These are phyloP conservation scores for Chymomyza caudatula DNA, from an alignment of 2,888 invertebrate genomes.

Conservation along the genomic window DNA sequence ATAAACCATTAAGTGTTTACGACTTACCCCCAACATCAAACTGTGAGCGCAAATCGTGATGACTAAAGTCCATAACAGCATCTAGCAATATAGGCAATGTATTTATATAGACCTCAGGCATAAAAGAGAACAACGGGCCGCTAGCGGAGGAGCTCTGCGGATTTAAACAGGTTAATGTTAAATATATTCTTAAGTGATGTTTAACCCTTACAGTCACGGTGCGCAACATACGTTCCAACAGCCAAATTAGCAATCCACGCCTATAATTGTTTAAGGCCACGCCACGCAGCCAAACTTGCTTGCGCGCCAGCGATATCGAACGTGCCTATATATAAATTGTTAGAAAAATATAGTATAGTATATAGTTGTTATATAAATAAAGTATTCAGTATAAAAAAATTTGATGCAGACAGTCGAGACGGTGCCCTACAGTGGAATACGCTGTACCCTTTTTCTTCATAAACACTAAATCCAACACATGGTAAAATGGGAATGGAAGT, in stretches of 20 bases:
- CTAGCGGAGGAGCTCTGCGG: conserved; percentile 80
- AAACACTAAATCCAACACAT: too few species aligned
- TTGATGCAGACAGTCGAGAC: conserved; percentile 2
- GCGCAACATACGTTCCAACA: conserved; percentile 79
- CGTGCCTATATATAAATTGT: conserved; percentile 66
- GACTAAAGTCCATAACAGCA: conserved; percentile 77
- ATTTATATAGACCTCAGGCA: conserved; percentile 85
- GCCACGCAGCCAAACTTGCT: conserved; percentile 83
- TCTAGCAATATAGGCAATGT: conserved; percentile 78
- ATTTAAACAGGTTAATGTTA: neutral
- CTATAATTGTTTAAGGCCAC: conserved; percentile 81
- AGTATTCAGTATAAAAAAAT: neutral
- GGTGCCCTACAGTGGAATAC: too few species aligned
- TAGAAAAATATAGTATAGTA: conserved; percentile 21
- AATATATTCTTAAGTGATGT: neutral
- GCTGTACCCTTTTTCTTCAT: too few species aligned
- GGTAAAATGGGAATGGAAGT: too few species aligned
- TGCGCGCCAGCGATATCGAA: conserved; percentile 81
- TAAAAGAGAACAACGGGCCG: conserved; percentile 82
- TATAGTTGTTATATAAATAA: neutral
- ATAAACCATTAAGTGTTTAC: too few species aligned
- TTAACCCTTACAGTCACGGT: conserved; percentile 73
- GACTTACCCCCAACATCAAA: conserved; percentile 66
- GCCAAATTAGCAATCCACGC: conserved; percentile 79
- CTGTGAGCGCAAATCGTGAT: conserved; percentile 75